phyloP scores from a whole-genome alignment of 2,888 invertebrate genomes.

The Nymphalis polychloros region DNA sequence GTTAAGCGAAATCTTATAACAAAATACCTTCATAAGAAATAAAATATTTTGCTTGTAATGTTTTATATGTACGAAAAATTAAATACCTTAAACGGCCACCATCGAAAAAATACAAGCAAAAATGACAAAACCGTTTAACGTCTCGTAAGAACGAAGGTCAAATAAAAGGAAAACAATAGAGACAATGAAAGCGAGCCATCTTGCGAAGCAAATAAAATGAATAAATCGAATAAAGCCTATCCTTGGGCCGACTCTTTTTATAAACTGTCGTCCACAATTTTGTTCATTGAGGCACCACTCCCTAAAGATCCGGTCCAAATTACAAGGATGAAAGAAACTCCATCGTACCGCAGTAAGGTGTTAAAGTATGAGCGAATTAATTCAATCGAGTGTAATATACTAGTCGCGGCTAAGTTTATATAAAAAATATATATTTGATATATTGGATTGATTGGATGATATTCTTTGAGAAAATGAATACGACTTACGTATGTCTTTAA shows the following conservation, averaged over 20 bases:
- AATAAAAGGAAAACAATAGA: conserved; percentile 44
- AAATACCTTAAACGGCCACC: conserved; percentile 16
- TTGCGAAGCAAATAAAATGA: conserved; percentile 47
- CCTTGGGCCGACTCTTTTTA: conserved; percentile 60
- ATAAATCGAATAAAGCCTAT: conserved; percentile 66
- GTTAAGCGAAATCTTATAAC: too few species aligned
- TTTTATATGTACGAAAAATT: neutral
- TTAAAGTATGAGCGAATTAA: conserved; percentile 51
- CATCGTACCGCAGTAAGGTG: conserved; percentile 46
- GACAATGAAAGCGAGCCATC: conserved; percentile 45
- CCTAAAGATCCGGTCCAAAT: conserved; percentile 61
- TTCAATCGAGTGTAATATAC: conserved; percentile 51
- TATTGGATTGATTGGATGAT: too few species aligned
- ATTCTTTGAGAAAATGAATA: too few species aligned
- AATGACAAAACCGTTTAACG: conserved; percentile 35
- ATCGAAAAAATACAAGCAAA: conserved; percentile 31
- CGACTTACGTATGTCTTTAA: too few species aligned
- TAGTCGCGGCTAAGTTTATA: neutral
- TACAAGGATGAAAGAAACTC: conserved; percentile 60
- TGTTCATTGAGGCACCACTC: conserved; percentile 55
- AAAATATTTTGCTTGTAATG: neutral
- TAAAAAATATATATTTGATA: too few species aligned
- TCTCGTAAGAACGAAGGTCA: conserved; percentile 41
- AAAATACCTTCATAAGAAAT: neutral
- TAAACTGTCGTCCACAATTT: conserved; percentile 60